Conservation (phyloP, 2,113 vertebrate species). For the Labrus mixtus region DNA sequence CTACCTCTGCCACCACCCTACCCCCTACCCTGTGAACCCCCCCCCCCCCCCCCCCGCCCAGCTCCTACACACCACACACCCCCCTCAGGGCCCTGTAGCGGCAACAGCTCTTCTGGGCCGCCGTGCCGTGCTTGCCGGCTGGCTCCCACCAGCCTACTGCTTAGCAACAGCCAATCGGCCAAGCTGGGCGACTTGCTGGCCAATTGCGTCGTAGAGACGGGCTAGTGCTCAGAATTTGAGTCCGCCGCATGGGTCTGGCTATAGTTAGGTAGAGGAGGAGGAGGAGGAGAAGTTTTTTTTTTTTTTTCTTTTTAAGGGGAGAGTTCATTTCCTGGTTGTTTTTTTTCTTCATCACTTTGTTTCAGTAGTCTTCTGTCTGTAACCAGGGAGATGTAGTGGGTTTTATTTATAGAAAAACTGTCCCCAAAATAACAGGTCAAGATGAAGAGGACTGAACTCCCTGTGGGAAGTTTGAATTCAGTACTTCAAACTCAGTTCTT, state of each 20-base stretch:
- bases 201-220: constrained; percentile 77
- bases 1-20: constrained; percentile 11
- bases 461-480: constrained; percentile 32
- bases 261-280: constrained; percentile 48
- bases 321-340: constrained; percentile 67
- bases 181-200: constrained; percentile 73
- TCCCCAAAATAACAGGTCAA: constrained; percentile 63
- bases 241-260: constrained; percentile 73
- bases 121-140: constrained; percentile 59
- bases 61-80: background rate
- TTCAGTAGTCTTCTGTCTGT: constrained; percentile 55
- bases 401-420: constrained; percentile 75
- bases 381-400: constrained; percentile 73
- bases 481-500: constrained; percentile 4
- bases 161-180: constrained; percentile 87
- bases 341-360: constrained; percentile 32
- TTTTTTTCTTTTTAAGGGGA: constrained; percentile 14
- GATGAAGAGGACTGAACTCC: constrained; percentile 49
- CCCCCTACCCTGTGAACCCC: background rate
- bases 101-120: constrained; percentile 74
- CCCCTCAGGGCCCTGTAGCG: constrained; percentile 68
- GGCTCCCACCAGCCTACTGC: constrained; percentile 83
- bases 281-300: constrained; percentile 29
- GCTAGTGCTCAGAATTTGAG: constrained; percentile 84
- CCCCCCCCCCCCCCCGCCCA: background rate